Evolutionary conservation across 23 tunicate genomes (phyloP).

Genomic region (Styela clava): DNA sequence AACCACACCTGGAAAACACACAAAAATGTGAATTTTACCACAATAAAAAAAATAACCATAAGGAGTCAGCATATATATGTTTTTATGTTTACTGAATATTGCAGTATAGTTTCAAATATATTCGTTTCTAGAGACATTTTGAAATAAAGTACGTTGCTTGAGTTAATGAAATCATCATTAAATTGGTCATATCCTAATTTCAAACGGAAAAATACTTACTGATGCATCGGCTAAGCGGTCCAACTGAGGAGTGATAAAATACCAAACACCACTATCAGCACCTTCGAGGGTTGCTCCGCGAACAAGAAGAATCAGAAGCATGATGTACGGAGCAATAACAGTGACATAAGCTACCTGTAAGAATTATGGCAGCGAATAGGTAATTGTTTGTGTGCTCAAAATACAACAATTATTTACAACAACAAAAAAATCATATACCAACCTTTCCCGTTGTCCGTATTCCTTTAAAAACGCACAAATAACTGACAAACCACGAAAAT

Average conservation of each 20-base stretch:
- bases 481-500: slow-evolving; percentile 51
- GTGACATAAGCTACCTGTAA: slow-evolving; percentile 58
- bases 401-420: no score
- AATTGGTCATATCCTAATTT: no score
- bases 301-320: slow-evolving; percentile 33
- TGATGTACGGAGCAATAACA: slow-evolving; percentile 40
- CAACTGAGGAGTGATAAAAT: slow-evolving; percentile 34
- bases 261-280: slow-evolving; percentile 40
- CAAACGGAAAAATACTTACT: not conserved
- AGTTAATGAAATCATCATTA: no score
- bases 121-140: no score
- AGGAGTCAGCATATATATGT: no score
- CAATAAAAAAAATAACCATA: no score
- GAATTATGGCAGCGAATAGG: no score
- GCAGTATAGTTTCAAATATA: no score
- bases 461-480: slow-evolving; percentile 65
- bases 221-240: not conserved
- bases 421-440: no score
- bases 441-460: slow-evolving; percentile 82
- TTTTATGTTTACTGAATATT: no score
- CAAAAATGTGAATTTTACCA: not conserved
- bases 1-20: slow-evolving; percentile 51
- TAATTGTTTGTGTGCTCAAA: no score
- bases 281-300: slow-evolving; percentile 66
- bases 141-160: no score